phyloP scores from a whole-genome alignment of 2,888 invertebrate species.

The Melipona beecheii region DNA sequence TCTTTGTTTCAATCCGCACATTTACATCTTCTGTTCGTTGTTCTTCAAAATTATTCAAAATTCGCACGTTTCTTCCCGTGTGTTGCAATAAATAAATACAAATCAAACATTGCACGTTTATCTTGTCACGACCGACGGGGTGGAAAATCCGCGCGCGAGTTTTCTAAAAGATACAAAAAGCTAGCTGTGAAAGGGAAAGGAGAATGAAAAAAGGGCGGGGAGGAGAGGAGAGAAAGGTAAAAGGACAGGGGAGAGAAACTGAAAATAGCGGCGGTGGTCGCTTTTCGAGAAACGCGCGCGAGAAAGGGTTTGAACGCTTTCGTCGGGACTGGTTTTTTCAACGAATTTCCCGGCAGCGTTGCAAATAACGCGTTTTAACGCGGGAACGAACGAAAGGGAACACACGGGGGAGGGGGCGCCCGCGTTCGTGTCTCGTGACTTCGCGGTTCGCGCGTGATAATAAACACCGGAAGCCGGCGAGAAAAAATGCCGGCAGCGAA shows the following conservation, averaged over 20 bases:
- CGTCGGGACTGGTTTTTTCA: slow-evolving; percentile 19
- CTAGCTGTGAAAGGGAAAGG: no score
- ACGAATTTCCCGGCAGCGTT: slow-evolving; percentile 40
- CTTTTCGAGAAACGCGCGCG: not conserved
- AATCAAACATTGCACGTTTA: not conserved
- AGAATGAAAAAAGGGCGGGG: no score
- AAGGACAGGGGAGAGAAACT: not conserved
- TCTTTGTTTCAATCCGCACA: no score
- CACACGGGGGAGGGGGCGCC: no score
- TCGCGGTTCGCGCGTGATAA: slow-evolving; percentile 46
- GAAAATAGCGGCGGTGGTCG: slow-evolving; percentile 14
- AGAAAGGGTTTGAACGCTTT: slow-evolving; percentile 6
- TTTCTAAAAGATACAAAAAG: slow-evolving; percentile 9
- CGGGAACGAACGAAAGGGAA: slow-evolving; percentile 31
- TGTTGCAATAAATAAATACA: not conserved
- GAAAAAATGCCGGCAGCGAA: slow-evolving; percentile 47
- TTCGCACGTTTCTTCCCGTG: not conserved
- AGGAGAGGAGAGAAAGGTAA: not conserved
- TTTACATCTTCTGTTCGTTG: no score
- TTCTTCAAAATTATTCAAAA: no score
- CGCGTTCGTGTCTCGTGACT: slow-evolving; percentile 32
- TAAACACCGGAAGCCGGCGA: slow-evolving; percentile 50
- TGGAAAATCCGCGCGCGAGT: not conserved
- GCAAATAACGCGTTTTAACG: slow-evolving; percentile 35
- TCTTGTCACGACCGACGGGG: not conserved